Evolutionary conservation across 2,888 invertebrate genomes (phyloP), one percentile per base, ranked within the genome.

Genomic region (Archaeoteleia sp.): DNA sequence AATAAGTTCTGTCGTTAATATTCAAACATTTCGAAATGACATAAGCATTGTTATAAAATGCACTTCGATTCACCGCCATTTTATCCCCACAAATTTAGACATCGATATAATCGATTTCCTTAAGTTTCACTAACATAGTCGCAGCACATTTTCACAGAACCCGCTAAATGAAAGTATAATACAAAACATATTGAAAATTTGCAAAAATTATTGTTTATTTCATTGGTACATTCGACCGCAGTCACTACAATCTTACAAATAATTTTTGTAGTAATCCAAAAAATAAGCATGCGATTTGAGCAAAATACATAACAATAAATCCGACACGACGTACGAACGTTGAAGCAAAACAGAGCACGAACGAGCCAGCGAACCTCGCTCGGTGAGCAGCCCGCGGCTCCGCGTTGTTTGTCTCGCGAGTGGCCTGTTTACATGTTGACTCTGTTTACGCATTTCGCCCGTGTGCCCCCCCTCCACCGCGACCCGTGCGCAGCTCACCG

Each of bases 391-490:
- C 76, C 81, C 80, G 79, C 82, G 84, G 84, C 82, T 84, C 83
- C 82, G 83, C 84, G 85, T 84, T 85, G 84, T 84, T 85, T 85
- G 84, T 85, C 83, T 84, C 84, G 82, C 83, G 84, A 85, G 83
- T 85, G 84, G 84, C 85, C 85, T 84, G 85, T 85, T 85, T 85
- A 85, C 84, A 85, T 85, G 85, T 85, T 84, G 84, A 84, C 84
- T 85, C 82, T 85, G 84, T 85, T 85, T 85, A 85, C 84, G 82
- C 84, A 82, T 82, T 84, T 83, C 77, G 77, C 74, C 73, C 70
- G 70, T 74, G 67, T 61, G 70, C 67, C 54, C 43, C 69, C 53
- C 58, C 68, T 66, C 54, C 61, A 67, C 69, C 61, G 54, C 48
- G 45, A 46, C 43, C 60, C 67, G 37, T 69, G 53, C 61, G 58